Percentiles rank a stretch among this genome's conserved stretches.
These are phyloP conservation scores for Aptenodytes forsteri DNA, from an alignment of 2,113 vertebrate species.

Conservation along the genomic window DNA sequence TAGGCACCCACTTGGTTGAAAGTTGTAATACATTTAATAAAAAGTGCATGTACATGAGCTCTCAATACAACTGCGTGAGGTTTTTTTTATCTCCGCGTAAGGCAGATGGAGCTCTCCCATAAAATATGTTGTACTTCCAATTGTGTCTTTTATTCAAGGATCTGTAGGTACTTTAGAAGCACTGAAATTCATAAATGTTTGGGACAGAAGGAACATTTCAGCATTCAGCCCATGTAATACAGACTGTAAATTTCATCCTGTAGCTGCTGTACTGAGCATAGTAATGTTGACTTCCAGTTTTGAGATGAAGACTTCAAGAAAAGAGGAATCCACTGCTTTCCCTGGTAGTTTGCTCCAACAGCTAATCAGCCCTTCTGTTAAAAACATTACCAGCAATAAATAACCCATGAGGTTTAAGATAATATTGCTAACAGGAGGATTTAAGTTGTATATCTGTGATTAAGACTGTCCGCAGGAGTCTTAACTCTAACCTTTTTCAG, in stretches of 20 bases:
- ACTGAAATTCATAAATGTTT: not conserved
- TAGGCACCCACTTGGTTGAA: not conserved
- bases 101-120: not conserved
- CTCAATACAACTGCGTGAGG: not conserved
- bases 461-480: fast-evolving
- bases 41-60: not conserved
- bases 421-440: not conserved
- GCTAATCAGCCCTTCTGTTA: not conserved
- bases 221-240: not conserved
- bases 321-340: not conserved
- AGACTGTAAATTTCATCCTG: not conserved
- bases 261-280: not conserved
- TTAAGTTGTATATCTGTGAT: not conserved
- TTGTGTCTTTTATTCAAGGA: not conserved
- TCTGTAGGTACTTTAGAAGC: not conserved
- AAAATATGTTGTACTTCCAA: not conserved
- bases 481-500: not conserved
- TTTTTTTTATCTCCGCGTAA: fast-evolving
- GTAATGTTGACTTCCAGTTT: not conserved
- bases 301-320: not conserved
- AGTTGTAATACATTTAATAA: not conserved
- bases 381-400: not conserved
- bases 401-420: not conserved
- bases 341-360: not conserved
- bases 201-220: not conserved